Base-by-base conservation (phyloP, 2,113 vertebrate genomes). In the Rhodinocichla rosea region DNA sequence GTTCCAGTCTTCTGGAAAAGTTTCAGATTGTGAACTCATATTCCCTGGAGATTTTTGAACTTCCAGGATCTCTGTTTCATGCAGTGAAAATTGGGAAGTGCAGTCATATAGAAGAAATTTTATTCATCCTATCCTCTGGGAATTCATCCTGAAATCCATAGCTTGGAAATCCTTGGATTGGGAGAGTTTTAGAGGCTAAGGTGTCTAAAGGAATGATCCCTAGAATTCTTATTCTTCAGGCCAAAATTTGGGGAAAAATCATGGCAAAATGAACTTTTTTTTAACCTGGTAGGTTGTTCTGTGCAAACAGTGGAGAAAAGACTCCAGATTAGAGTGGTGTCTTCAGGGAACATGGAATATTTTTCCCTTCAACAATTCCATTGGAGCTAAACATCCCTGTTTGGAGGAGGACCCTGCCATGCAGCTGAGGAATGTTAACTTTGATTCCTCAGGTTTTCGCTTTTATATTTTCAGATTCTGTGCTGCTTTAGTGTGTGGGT, bases 341-440 rank as follows among this genome's bases (percentile, higher is more conserved):
- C 45, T 47, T 78, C 26, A 5, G 17, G 30, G 6, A 1, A 23
- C 44, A 3, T 0, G 1, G 28, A 40, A 28, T 14, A 2, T 32
- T 47, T 5, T 5, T 17, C 39, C 8, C 49, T 30, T 44, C 26
- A 50, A 21, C 11, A 22, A 18, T 49, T 53, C n/a, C 16, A 7
- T 4, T 6, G 33, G 17, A 53, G 2, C 13, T 44, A 20, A 13
- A 19, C 18, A 4, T 55, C 30, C 27, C 15, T 1, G 14, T 4
- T 45, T 10, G 26, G 63, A 57, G 26, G 32, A 26, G 21, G 30
- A 33, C 47, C 8, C 5, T 3, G 5, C 5, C 22, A 4, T 2
- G 8, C 30, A 42, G 13, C 21, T 26, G 39, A 79, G 33, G 18
- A 50, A 52, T 10, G 3, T 1, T 2, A 5, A 5, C 28, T 60